A percentile compares a stretch with the other conserved stretches of the same genome.
Conservation (phyloP, 2,797 vertebrate species). For the Anabas testudineus region DNA sequence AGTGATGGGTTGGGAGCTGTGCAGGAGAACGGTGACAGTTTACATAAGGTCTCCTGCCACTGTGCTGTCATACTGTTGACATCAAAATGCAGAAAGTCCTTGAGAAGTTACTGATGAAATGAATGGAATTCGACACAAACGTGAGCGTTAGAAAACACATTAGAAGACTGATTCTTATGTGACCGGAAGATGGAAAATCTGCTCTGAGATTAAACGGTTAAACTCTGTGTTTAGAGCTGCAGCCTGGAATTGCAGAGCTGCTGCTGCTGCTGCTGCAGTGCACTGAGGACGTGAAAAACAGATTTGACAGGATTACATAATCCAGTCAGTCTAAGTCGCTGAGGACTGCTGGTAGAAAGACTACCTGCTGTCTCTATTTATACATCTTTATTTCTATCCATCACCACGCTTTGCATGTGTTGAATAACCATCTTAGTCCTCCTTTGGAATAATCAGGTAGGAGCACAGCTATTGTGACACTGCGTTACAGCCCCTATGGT, state of each 20-base stretch:
- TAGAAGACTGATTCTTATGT: background rate
- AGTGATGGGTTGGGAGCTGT: slow-evolving; percentile 7
- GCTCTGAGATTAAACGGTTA: slow-evolving; percentile 27
- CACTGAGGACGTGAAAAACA: slow-evolving; percentile 59
- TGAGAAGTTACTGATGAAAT: background rate
- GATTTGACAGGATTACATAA: slow-evolving; percentile 81
- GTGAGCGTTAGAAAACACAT: background rate
- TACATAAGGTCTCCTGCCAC: slow-evolving; percentile 63
- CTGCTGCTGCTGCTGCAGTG: slow-evolving; percentile 60
- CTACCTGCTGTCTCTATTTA: slow-evolving; percentile 57
- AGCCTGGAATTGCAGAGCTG: slow-evolving; percentile 51
- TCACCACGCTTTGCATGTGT: slow-evolving; percentile 15
- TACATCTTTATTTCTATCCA: slow-evolving; percentile 35
- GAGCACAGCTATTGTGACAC: slow-evolving; percentile 13
- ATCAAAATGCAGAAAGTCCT: slow-evolving; percentile 39
- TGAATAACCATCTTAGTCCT: slow-evolving; percentile 13
- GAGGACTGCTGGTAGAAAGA: slow-evolving; percentile 50
- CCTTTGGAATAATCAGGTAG: slow-evolving; percentile 18
- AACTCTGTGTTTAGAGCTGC: slow-evolving; percentile 42
- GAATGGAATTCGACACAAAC: slow-evolving; percentile 8
- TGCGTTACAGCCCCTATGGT: background rate
- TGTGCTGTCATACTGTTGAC: slow-evolving; percentile 59
- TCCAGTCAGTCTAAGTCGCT: slow-evolving; percentile 63
- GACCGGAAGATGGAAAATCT: slow-evolving; percentile 16
- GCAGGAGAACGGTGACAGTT: slow-evolving; percentile 59